These are phyloP conservation scores for Girardia tigrina DNA, from an alignment of 2,888 invertebrate genomes.

Conservation along the genomic window DNA sequence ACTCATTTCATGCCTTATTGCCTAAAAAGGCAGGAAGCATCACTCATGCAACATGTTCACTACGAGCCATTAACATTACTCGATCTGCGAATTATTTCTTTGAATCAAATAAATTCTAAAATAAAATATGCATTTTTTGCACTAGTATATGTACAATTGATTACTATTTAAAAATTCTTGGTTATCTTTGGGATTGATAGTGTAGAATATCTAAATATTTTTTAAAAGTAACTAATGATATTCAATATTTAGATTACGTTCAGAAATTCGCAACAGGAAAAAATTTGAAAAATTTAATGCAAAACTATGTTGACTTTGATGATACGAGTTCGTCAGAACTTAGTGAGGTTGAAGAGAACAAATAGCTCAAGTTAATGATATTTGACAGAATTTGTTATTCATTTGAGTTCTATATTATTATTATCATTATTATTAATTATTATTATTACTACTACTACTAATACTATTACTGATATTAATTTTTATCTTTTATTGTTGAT, in stretches of 20 bases:
- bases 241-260: constrained; percentile 16
- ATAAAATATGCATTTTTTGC: no score
- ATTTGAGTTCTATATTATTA: constrained; percentile 19
- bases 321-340: constrained; percentile 13
- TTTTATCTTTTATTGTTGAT: not conserved
- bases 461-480: not conserved
- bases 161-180: no score
- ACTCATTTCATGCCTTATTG: no score
- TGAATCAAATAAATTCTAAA: no score
- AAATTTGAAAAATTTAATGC: not conserved
- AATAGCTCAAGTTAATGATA: constrained; percentile 23
- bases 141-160: no score
- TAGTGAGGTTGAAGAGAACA: not conserved
- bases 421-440: constrained; percentile 15
- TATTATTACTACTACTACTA: not conserved
- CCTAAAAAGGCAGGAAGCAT: no score
- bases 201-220: no score
- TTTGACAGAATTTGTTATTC: constrained; percentile 18
- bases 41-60: no score
- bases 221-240: no score
- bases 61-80: no score
- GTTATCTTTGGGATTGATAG: no score
- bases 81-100: no score
- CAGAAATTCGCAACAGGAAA: constrained; percentile 14
- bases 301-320: constrained; percentile 11